Conservation (phyloP, 1,140 invertebrate genomes). For the Ceratitis capitata region DNA sequence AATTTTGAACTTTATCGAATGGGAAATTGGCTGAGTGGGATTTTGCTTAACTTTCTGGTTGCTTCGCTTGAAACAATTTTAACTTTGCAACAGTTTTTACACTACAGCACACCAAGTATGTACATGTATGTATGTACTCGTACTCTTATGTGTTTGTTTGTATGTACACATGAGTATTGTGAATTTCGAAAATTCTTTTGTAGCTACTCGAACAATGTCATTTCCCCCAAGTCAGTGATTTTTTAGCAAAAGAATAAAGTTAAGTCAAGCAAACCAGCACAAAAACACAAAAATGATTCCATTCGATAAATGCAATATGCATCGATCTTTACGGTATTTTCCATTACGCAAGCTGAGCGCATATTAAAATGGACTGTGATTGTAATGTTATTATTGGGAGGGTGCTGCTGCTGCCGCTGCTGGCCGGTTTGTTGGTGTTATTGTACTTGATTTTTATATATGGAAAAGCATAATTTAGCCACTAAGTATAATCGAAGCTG, state of each 20-base stretch:
- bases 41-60: not conserved
- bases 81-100: not conserved
- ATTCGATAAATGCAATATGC: not conserved
- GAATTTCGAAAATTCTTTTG: not conserved
- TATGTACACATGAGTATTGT: not conserved
- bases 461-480: not conserved
- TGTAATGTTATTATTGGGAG: not conserved
- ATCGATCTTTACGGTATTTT: not conserved
- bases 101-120: not conserved
- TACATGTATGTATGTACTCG: not conserved
- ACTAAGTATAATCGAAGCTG: not conserved
- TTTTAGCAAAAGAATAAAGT: not conserved
- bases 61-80: not conserved
- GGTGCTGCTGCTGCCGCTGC: not conserved
- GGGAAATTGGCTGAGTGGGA: conserved; percentile 22
- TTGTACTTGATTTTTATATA: not conserved
- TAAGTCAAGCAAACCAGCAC: not conserved
- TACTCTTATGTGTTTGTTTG: no score
- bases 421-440: not conserved
- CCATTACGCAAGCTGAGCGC: not conserved
- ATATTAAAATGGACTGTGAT: not conserved
- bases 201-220: not conserved
- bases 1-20: conserved; percentile 16
- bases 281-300: not conserved
- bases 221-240: not conserved